Evolutionary conservation across 2,113 vertebrate species (phyloP).

Genomic region (Sinocyclocheilus anshuiensis): DNA sequence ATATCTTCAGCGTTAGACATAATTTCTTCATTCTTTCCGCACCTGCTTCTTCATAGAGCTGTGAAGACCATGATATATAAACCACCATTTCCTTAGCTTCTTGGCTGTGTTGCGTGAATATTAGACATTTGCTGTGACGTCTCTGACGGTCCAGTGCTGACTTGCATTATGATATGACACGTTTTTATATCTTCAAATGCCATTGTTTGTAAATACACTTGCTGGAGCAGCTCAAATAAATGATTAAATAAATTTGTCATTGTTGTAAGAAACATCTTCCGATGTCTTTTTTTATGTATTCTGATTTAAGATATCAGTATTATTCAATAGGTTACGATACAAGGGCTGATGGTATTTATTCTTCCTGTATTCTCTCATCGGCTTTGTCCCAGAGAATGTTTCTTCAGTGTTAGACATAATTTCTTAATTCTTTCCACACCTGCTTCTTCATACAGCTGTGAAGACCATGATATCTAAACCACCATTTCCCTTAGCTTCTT

Average conservation of each 20-base stretch:
- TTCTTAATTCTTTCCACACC: slow-evolving; percentile 21
- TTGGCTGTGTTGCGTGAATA: slow-evolving; percentile 20
- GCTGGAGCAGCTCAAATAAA: slow-evolving; percentile 91
- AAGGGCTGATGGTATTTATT: background rate
- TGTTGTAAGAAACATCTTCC: slow-evolving; percentile 65
- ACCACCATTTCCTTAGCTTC: slow-evolving; percentile 25
- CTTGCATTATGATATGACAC: slow-evolving; percentile 58
- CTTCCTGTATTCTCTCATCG: slow-evolving; percentile 53
- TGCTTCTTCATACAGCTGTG: slow-evolving; percentile 31
- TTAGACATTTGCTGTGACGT: slow-evolving; percentile 35
- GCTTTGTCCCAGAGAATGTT: slow-evolving; percentile 6
- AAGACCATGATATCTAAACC: slow-evolving; percentile 13
- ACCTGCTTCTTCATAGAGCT: slow-evolving; percentile 25
- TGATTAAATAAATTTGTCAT: slow-evolving; percentile 76
- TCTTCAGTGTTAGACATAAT: slow-evolving; percentile 16
- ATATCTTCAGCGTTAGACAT: slow-evolving; percentile 19
- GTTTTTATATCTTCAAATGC: slow-evolving; percentile 84
- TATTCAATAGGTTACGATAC: background rate
- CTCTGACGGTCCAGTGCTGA: slow-evolving; percentile 34
- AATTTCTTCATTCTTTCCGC: slow-evolving; percentile 14
- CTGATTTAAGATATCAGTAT: background rate
- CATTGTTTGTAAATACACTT: slow-evolving; percentile 99
- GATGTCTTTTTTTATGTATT: slow-evolving; percentile 40
- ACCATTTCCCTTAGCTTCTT: slow-evolving; percentile 24
- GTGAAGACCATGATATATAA: slow-evolving; percentile 19